Base-by-base conservation (phyloP, 2,113 vertebrate species). In the Eurypyga helias region DNA sequence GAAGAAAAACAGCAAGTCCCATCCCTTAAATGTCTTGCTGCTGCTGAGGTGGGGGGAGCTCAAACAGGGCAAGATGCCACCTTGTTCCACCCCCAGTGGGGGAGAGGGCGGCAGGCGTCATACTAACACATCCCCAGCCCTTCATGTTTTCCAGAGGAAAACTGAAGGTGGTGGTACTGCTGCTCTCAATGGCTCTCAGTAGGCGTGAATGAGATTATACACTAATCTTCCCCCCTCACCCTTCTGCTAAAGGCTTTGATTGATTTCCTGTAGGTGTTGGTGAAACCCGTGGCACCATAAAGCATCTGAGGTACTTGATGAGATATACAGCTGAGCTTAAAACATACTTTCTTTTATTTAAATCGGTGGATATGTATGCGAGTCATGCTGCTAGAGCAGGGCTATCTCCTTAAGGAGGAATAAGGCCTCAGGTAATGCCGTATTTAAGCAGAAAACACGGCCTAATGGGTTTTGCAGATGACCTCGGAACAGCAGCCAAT, bases 221-320 rank as follows among this genome's bases (percentile, higher is more conserved):
- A 87, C 1, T 28, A 82, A 76, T 45, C 45, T 91, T 36, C 58
- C 77, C 87, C 92, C 93, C 70, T 95, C 91, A 79, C 52, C 57
- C 70, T 96, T 95, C 83, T 89, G 83, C 66, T 91, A 46, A 57
- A 85, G 70, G 28, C 25, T 87, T 93, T 95, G 95, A 96, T 87
- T 96, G 93, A 95, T 90, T 91, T 91, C 23, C 75, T 85, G 95
- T 85, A 93, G 95, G 94, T 65, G 92, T 71, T 89, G 86, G 89
- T 76, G 86, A 95, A 97, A 91, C 73, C 89, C 94, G 94, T 87
- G 62, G 73, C 82, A 87, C 61, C 49, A 49, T 14, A 82, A 84
- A 91, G 55, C 61, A 82, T 75, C 57, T 72, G 77, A 96, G 18
- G 34, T 38, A 91, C 72, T 75, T 58, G 60, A 83, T 60, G 24